Percentiles rank a stretch among this genome's conserved stretches.
These are phyloP conservation scores for Etheostoma cragini DNA, from an alignment of 2,113 vertebrate genomes.

Conservation along the genomic window DNA sequence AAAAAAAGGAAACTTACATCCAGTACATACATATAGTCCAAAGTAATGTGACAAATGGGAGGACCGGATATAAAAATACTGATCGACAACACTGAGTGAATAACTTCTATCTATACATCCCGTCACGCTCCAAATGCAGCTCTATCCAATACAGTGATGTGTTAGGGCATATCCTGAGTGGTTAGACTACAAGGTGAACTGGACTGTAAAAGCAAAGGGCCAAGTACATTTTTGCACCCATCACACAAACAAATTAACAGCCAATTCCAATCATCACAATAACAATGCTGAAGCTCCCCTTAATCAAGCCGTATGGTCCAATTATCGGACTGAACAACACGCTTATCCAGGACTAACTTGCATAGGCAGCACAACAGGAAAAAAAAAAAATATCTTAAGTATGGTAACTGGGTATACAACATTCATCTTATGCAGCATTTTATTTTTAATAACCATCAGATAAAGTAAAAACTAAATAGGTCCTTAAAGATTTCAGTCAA, in stretches of 20 bases:
- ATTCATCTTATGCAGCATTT: slow-evolving; percentile 41
- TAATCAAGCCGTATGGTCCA: slow-evolving; percentile 78
- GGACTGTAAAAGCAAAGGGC: slow-evolving; percentile 43
- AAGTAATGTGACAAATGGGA: slow-evolving; percentile 39
- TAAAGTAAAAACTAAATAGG: slow-evolving; percentile 53
- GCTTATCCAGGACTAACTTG: slow-evolving; percentile 82
- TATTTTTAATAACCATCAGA: slow-evolving; percentile 22
- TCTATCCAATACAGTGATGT: slow-evolving; percentile 52
- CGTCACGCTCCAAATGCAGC: slow-evolving; percentile 40
- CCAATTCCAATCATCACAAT: slow-evolving; percentile 17
- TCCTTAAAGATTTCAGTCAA: slow-evolving; percentile 37
- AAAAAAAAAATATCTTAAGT: slow-evolving; percentile 71
- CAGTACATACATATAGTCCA: slow-evolving; percentile 47
- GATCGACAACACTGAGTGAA: slow-evolving; percentile 53
- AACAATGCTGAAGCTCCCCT: slow-evolving; percentile 76
- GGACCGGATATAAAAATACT: slow-evolving; percentile 56
- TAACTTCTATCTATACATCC: slow-evolving; percentile 38
- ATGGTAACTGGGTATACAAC: slow-evolving; percentile 53
- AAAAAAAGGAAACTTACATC: slow-evolving; percentile 42
- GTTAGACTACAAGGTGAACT: slow-evolving; percentile 46
- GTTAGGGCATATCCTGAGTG: slow-evolving; percentile 74
- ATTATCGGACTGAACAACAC: slow-evolving; percentile 74
- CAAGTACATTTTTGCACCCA: slow-evolving; percentile 37
- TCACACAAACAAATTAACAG: slow-evolving; percentile 5
- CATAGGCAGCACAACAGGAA: slow-evolving; percentile 88